phyloP scores from a whole-genome alignment of 2,888 invertebrate species.

The Malachius bipustulatus region DNA sequence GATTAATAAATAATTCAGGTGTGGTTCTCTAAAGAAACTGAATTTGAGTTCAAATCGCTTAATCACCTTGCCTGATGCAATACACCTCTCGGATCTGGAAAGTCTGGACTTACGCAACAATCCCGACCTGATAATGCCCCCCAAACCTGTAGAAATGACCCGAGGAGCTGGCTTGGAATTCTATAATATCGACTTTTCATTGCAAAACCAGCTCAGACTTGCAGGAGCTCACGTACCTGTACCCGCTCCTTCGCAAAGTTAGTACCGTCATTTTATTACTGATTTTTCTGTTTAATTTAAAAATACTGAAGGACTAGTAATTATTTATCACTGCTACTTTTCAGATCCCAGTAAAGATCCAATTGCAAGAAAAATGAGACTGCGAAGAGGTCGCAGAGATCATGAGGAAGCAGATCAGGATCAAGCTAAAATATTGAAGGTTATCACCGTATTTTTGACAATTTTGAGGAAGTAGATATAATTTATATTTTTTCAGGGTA shows the following conservation, averaged over 20 bases:
- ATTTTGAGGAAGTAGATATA: constrained; percentile 11
- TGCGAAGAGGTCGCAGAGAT: constrained; percentile 69
- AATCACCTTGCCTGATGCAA: constrained; percentile 93
- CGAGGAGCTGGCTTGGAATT: constrained; percentile 76
- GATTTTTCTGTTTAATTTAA: constrained; percentile 2
- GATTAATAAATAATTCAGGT: constrained; percentile 45
- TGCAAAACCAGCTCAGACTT: constrained; percentile 84
- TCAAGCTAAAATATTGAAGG: constrained; percentile 79
- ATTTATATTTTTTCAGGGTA: constrained; percentile 51
- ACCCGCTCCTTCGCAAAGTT: constrained; percentile 57
- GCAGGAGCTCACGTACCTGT: constrained; percentile 81
- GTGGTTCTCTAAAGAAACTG: constrained; percentile 84
- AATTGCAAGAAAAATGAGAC: constrained; percentile 83
- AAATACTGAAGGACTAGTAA: too few relatives aligned
- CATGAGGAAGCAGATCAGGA: constrained; percentile 74
- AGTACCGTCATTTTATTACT: constrained; percentile 28
- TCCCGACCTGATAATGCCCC: constrained; percentile 93
- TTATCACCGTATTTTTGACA: constrained; percentile 15
- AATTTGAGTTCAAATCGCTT: constrained; percentile 87
- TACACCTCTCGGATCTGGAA: constrained; percentile 85
- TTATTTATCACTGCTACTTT: too few relatives aligned
- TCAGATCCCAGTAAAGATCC: constrained; percentile 70
- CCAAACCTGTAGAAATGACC: constrained; percentile 73
- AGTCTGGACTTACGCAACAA: constrained; percentile 86
- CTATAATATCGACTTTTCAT: constrained; percentile 97